phyloP scores from a whole-genome alignment of 2,888 invertebrate species.

The Bimastos eiseni region DNA sequence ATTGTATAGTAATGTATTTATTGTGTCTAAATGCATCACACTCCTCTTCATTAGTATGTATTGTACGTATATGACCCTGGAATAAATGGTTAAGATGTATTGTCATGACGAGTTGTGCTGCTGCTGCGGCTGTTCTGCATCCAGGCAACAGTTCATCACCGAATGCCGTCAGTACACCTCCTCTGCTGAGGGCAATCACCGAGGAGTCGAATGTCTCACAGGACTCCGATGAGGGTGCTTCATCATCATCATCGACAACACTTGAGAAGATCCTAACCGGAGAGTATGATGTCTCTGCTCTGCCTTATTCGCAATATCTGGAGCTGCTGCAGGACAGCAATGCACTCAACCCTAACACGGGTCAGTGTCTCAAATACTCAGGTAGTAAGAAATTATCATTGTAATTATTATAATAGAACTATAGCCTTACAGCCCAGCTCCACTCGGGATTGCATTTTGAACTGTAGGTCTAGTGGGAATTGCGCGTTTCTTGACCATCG shows the following conservation, averaged over 20 bases:
- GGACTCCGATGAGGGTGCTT: neutral
- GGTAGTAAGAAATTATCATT: neutral
- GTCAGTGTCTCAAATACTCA: neutral
- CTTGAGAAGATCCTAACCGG: slow-evolving; percentile 14
- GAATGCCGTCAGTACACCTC: slow-evolving; percentile 21
- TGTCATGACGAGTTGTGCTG: neutral
- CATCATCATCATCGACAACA: neutral
- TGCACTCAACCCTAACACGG: neutral
- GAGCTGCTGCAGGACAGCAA: neutral
- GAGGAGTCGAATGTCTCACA: slow-evolving; percentile 13
- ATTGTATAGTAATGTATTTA: too few relatives aligned
- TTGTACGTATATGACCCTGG: too few relatives aligned
- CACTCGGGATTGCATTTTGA: too few relatives aligned
- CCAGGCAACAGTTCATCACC: slow-evolving; percentile 13
- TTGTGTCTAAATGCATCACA: too few relatives aligned
- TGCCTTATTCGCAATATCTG: slow-evolving; percentile 17
- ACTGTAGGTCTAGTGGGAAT: too few relatives aligned
- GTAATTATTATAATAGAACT: neutral
- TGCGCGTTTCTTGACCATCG: too few relatives aligned
- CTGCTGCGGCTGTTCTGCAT: neutral
- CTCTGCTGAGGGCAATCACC: slow-evolving; percentile 25
- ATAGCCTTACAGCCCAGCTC: too few relatives aligned
- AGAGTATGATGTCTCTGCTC: neutral
- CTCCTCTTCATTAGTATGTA: too few relatives aligned
- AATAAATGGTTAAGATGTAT: too few relatives aligned